Conservation (phyloP, 2,888 invertebrate genomes). For the Cephus pulcher region DNA sequence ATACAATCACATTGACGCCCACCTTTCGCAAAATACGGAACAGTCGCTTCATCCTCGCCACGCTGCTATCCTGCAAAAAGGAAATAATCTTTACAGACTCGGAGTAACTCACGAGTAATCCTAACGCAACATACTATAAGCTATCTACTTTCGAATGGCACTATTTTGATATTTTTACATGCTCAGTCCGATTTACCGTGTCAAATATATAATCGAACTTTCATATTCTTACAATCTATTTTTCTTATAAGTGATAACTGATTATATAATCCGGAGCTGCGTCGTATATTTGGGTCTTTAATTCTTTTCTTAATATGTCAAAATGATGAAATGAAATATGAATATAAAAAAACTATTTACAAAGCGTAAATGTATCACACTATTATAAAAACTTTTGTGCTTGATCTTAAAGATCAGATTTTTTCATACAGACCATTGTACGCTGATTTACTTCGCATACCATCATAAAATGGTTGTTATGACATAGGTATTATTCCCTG, state of each 20-base stretch:
- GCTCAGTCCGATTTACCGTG: neutral
- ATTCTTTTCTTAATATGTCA: neutral
- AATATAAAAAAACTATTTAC: neutral
- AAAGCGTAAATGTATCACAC: neutral
- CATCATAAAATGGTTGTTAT: neutral
- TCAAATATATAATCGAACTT: neutral
- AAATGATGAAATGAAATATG: neutral
- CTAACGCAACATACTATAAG: neutral
- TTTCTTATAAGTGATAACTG: neutral
- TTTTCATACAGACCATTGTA: conserved; percentile 28
- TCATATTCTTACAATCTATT: neutral
- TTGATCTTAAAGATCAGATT: neutral
- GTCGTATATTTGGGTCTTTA: neutral
- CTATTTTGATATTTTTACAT: neutral
- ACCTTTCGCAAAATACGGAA: conserved; percentile 47
- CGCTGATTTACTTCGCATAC: neutral
- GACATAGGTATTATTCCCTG: neutral
- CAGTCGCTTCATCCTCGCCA: conserved; percentile 44
- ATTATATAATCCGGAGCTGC: neutral
- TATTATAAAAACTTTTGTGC: neutral
- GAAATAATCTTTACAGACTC: conserved; percentile 51
- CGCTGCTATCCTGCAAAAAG: conserved; percentile 57
- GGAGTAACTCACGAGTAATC: conserved; percentile 41
- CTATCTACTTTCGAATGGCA: neutral
- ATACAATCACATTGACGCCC: conserved; percentile 43